Percentiles rank a stretch among this genome's conserved stretches.
These are phyloP conservation scores for Neoarius graeffei DNA, from an alignment of 2,113 vertebrate species.

Conservation along the genomic window DNA sequence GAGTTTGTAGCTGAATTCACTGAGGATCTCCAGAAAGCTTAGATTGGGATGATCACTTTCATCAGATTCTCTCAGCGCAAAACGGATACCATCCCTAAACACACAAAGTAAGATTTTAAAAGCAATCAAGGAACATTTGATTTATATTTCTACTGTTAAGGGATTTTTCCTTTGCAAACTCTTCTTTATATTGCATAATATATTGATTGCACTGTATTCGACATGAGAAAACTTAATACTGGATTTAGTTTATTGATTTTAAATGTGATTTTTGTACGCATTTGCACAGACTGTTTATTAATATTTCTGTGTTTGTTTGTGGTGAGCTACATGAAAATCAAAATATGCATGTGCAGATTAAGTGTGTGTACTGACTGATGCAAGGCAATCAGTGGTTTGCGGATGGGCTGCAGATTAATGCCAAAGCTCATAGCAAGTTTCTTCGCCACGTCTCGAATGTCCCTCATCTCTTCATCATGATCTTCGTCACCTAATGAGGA, in stretches of 20 bases:
- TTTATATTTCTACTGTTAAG: neutral
- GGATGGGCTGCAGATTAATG: constrained; percentile 75
- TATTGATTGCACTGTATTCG: neutral
- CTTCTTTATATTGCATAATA: neutral
- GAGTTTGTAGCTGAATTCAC: constrained; percentile 86
- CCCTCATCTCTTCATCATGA: constrained; percentile 65
- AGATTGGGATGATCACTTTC: constrained; percentile 68
- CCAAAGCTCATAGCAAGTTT: constrained; percentile 84
- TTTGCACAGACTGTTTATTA: neutral
- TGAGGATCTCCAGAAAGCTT: constrained; percentile 82
- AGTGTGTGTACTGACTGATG: constrained; percentile 72
- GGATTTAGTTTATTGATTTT: neutral
- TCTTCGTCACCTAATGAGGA: constrained; percentile 68
- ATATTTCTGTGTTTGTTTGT: neutral
- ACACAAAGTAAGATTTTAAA: constrained; percentile 11
- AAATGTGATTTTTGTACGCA: neutral
- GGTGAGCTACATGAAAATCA: neutral
- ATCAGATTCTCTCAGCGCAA: constrained; percentile 70
- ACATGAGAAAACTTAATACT: neutral
- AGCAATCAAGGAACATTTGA: neutral
- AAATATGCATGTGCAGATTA: neutral
- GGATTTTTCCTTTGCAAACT: neutral
- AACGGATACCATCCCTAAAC: constrained; percentile 80
- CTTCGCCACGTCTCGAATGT: constrained; percentile 82
- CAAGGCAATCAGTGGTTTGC: constrained; percentile 76